These are phyloP conservation scores for Falco concolor DNA, from an alignment of 2,797 vertebrate genomes.

Conservation along the genomic window DNA sequence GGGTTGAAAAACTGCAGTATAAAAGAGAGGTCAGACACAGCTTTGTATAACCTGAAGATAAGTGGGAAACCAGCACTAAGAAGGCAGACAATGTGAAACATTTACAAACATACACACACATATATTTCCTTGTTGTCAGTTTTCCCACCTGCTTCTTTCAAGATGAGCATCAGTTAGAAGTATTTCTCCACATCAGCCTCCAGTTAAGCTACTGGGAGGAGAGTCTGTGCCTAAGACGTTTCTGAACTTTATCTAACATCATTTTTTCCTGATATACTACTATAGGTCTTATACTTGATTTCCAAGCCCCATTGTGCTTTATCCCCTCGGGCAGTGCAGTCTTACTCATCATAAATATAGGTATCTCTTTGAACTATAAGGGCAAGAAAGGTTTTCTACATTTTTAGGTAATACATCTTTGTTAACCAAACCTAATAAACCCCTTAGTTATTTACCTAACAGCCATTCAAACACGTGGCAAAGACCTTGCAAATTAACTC, in stretches of 20 bases:
- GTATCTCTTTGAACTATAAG: slow-evolving; percentile 40
- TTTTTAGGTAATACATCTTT: slow-evolving; percentile 13
- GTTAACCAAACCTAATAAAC: slow-evolving; percentile 28
- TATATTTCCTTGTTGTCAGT: neutral
- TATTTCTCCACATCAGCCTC: neutral
- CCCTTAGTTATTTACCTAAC: slow-evolving; percentile 30
- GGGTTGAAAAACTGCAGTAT: neutral
- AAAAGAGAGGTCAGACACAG: neutral
- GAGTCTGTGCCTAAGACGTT: neutral
- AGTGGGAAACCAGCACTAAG: neutral
- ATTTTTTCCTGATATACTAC: neutral
- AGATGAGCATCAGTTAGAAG: neutral
- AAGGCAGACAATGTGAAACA: neutral
- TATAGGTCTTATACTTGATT: neutral
- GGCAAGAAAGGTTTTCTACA: slow-evolving; percentile 3
- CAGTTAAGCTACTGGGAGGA: neutral
- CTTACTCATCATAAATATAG: slow-evolving; percentile 9
- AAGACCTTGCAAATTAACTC: neutral
- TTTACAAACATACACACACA: neutral
- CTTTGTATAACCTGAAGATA: neutral
- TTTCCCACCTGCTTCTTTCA: slow-evolving; percentile 13
- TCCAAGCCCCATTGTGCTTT: slow-evolving; percentile 4
- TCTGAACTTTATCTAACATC: slow-evolving; percentile 21
- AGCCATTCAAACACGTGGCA: neutral
- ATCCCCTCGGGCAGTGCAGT: neutral